Percentiles rank a stretch among this genome's conserved stretches.
Evolutionary conservation across 2,888 invertebrate genomes (phyloP).

Genomic region (Erebia aethiops): DNA sequence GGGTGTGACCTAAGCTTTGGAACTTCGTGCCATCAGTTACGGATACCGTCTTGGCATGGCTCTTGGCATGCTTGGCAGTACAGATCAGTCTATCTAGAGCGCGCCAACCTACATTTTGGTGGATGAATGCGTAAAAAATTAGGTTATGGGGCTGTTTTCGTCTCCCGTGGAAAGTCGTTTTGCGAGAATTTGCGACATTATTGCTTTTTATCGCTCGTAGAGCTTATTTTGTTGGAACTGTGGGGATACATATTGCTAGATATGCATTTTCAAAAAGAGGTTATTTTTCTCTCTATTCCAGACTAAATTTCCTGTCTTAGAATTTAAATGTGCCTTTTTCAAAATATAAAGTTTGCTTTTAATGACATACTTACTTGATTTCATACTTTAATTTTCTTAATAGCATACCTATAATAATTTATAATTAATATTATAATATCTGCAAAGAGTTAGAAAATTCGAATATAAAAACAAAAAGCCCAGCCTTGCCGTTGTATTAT

Average conservation of each 20-base stretch:
- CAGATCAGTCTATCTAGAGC: slow-evolving; percentile 58
- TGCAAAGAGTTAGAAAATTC: too few species aligned
- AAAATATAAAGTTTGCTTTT: too few species aligned
- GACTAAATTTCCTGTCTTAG: too few species aligned
- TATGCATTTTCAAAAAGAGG: neutral
- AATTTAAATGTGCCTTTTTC: too few species aligned
- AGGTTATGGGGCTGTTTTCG: slow-evolving; percentile 52
- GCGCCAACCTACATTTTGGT: slow-evolving; percentile 54
- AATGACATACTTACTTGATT: too few species aligned
- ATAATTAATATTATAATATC: too few species aligned
- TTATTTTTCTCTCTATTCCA: neutral
- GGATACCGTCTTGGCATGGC: slow-evolving; percentile 59
- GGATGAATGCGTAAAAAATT: slow-evolving; percentile 51
- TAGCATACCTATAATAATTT: too few species aligned
- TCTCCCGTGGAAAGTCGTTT: slow-evolving; percentile 44
- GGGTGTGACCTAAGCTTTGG: slow-evolving; percentile 12
- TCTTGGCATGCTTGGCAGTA: slow-evolving; percentile 62
- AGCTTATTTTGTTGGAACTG: slow-evolving; percentile 17
- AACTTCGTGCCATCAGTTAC: slow-evolving; percentile 17
- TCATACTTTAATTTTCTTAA: too few species aligned
- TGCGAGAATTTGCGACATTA: slow-evolving; percentile 45
- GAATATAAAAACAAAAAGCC: too few species aligned
- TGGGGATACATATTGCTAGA: neutral
- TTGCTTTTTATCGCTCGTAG: slow-evolving; percentile 33
- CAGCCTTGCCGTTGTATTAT: too few species aligned